phyloP scores from a whole-genome alignment of 2,888 invertebrate genomes.

The Myopa tessellatipennis region DNA sequence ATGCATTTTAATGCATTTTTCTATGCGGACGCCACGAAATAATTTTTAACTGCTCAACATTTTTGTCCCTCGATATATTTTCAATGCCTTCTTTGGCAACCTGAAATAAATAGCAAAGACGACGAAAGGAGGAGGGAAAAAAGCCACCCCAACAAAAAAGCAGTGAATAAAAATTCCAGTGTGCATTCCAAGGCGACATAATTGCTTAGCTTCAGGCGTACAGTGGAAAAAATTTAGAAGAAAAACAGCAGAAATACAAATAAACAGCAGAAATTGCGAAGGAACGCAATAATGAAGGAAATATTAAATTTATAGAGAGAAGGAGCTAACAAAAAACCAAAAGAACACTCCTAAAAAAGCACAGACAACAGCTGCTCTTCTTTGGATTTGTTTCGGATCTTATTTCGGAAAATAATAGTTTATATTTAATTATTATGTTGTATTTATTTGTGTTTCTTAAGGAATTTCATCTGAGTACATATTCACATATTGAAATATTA shows the following conservation, averaged over 20 bases:
- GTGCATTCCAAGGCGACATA: constrained; percentile 32
- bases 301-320: not conserved
- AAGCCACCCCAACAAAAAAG: not conserved
- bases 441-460: not conserved
- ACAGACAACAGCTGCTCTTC: not conserved
- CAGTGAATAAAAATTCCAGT: constrained; percentile 31
- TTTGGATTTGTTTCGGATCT: not conserved
- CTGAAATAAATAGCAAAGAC: not conserved
- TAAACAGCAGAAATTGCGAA: no score
- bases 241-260: no score
- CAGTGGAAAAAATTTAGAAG: not conserved
- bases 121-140: not conserved
- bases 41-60: not conserved
- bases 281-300: not conserved
- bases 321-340: not conserved
- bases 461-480: no score
- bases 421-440: not conserved
- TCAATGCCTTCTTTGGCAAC: constrained; percentile 26
- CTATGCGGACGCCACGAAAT: constrained; percentile 11
- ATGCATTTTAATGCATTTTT: no score
- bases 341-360: not conserved
- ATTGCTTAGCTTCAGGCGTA: constrained; percentile 18
- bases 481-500: no score
- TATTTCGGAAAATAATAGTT: not conserved
- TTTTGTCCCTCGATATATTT: constrained; percentile 13